Conservation (phyloP, 2,113 vertebrate genomes). For the Rhineura floridana region DNA sequence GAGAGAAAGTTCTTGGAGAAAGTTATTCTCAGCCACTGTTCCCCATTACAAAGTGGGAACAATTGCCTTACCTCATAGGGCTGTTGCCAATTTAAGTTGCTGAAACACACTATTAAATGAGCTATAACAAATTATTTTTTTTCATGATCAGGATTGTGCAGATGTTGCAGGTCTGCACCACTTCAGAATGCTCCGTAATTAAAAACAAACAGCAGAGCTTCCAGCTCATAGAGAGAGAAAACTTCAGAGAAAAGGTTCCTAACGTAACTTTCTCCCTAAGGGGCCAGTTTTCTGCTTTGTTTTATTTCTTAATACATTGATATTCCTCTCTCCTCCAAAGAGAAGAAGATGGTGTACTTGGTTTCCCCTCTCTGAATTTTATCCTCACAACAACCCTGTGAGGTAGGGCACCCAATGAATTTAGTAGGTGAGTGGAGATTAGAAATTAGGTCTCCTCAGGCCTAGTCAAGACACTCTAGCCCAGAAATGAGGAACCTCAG, state of each 20-base stretch:
- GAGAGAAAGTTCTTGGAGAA: background rate
- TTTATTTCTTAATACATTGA: too few species aligned
- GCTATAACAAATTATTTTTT: background rate
- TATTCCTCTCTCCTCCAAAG: too few species aligned
- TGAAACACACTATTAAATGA: background rate
- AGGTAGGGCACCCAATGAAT: too few species aligned
- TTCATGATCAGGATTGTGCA: background rate
- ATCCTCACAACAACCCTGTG: background rate
- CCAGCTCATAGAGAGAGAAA: background rate
- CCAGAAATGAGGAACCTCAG: too few species aligned
- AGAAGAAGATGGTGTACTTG: too few species aligned
- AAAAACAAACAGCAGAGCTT: background rate
- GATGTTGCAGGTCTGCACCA: background rate
- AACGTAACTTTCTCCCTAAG: background rate
- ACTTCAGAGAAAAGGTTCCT: too few species aligned
- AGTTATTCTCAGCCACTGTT: background rate
- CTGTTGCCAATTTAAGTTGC: background rate
- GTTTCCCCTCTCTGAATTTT: too few species aligned
- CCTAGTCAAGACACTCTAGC: too few species aligned
- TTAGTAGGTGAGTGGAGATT: too few species aligned
- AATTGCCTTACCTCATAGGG: too few species aligned
- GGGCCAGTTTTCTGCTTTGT: too few species aligned
- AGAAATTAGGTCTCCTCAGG: too few species aligned
- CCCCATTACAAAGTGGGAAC: background rate
- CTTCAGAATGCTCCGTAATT: background rate